Evolutionary conservation across 2,797 vertebrate genomes (phyloP), one percentile per base, ranked within the genome.

Genomic region (Bucorvus abyssinicus): DNA sequence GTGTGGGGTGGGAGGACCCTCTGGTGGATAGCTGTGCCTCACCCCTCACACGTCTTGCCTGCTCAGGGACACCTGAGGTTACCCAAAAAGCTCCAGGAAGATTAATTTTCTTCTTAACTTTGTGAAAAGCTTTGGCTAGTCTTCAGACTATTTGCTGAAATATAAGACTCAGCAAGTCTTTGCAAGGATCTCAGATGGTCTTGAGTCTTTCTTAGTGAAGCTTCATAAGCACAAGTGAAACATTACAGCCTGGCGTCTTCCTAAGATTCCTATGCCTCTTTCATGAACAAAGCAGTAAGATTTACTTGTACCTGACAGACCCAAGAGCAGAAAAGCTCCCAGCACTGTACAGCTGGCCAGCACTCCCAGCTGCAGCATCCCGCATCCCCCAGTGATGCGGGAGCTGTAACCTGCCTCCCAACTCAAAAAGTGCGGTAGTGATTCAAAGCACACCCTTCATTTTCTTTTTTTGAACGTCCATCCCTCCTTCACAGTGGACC

Each of bases 151-250:
- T 34, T 52, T 53, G 15, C 8, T 67, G 44, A 83, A 81, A 70
- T 20, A 11, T 1, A 68, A 71, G 15, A 30, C 34, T 52, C 42
- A 1, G 2, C 2, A 0, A 3, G 26, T 45, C 59, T 47, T 87
- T 64, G n/a, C 64, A 84, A 83, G 38, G 42, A 34, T 32, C 29
- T 69, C 6, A 3, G 9, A 11, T 3, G 7, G 40, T n/a, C 29
- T 16, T 14, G 24, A 69, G 12, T 61, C 24, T 27, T 71, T 61
- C 71, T 61, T 42, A 67, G 7, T 10, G 40, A 60, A 85, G 42
- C 12, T 40, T 78, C 32, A 10, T 23, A 50, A 84, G 61, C 17
- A 52, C 2, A 4, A 84, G 30, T 15, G 70, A 64, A 81, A 44
- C 45, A 15, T 26, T 24, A 22, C 5, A 8, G 18, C 26, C 50